A percentile compares a stretch with the other conserved stretches of the same genome.
Conservation (phyloP, 2,113 vertebrate species). For the Danio rerio region DNA sequence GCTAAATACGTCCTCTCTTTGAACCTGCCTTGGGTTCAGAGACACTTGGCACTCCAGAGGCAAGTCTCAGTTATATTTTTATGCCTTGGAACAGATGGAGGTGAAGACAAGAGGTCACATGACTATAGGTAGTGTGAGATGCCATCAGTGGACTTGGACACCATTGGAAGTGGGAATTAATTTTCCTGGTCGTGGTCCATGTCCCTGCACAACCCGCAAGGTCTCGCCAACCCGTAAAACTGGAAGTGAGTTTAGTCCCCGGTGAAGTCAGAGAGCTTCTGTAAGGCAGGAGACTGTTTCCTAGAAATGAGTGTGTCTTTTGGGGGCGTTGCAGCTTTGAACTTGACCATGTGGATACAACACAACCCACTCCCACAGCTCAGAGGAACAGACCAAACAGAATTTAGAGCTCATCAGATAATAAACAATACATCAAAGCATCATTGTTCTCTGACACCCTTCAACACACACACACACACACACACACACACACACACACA, state of each 20-base stretch:
- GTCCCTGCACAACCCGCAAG: neutral
- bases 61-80: neutral
- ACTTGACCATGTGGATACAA: neutral
- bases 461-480: conserved; percentile 10
- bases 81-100: conserved; percentile 24
- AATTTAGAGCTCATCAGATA: conserved; percentile 41
- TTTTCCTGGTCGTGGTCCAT: neutral
- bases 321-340: conserved; percentile 19
- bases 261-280: conserved; percentile 17
- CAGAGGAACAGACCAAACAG: conserved; percentile 39
- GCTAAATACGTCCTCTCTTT: neutral
- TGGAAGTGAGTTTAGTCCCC: conserved; percentile 4
- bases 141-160: conserved; percentile 11
- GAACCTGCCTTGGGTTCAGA: neutral
- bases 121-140: conserved; percentile 13
- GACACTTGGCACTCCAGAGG: neutral
- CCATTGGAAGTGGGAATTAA: conserved; percentile 1
- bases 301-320: conserved; percentile 17
- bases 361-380: neutral
- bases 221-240: conserved; percentile 8
- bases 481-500: conserved; percentile 4
- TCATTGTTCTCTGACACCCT: conserved; percentile 25
- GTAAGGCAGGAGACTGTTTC: conserved; percentile 3
- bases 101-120: conserved; percentile 23
- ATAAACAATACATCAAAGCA: conserved; percentile 45